Evolutionary conservation across 1,140 invertebrate genomes (phyloP), one percentile per base, ranked within the genome.

Genomic region (Physella acuta): DNA sequence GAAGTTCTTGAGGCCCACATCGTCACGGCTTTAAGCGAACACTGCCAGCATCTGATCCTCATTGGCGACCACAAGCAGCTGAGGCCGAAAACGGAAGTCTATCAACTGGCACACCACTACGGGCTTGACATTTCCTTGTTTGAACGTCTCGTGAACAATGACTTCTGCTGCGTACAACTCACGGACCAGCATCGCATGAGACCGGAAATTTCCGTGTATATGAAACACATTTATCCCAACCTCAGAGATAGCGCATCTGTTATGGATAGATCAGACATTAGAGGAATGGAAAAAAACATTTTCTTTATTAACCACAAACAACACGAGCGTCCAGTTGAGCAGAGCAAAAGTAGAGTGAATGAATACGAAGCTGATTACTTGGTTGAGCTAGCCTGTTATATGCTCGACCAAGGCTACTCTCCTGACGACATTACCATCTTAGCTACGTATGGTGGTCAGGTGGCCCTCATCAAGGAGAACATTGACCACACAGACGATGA

Each of bases 31-130:
- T 70, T 95, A 8, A 90, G 90, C 20, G 79, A 87, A 37, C 71
- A 86, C 44, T 92, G 91, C 71, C 73, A 94, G 81, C 93, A 95
- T 80, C 85, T 94, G 0, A 93, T 95, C 71, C 85, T 93, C 5
- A 92, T 94, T 73, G 92, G 92, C 84, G 92, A 94, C 81, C 86
- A 87, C 71, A 76, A 86, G 65, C 86, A 87, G 76, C 76, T 87
- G 3, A 76, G 61, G 24, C 61, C 61, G 30, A 63, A 63, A 1
- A 5, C 61, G 17, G 28, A 5, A 49, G 61, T 63, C 16, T 64
- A 76, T 49, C 44, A 71, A 20, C 67, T 68, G 68, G 64, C 33
- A 17, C 67, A 39, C 36, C 2, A 68, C 69, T 72, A 61, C 28
- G 49, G 61, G 8, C 16, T 87, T 36, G 80, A 85, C 49, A 73